Evolutionary conservation across 1,140 invertebrate species (phyloP).

Genomic region (Rhizoglyphus robini): DNA sequence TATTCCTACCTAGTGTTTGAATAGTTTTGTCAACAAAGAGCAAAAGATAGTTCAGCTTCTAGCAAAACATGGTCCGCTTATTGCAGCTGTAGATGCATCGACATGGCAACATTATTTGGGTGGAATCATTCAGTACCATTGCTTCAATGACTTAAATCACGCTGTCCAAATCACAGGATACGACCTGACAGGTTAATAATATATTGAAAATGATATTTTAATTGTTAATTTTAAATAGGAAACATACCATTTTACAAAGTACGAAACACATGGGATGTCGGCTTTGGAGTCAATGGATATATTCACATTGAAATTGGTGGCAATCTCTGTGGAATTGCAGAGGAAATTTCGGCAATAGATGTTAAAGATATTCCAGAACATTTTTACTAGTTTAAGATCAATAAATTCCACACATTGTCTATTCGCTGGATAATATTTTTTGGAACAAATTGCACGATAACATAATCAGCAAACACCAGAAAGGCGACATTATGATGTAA

Average conservation of each 20-base stretch:
- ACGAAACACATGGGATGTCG: slow-evolving; percentile 66
- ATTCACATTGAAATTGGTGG: slow-evolving; percentile 56
- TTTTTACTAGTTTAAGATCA: background rate
- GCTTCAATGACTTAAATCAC: slow-evolving; percentile 46
- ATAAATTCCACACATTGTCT: background rate
- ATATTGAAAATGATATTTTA: background rate
- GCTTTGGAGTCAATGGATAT: slow-evolving; percentile 62
- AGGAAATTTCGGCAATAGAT: slow-evolving; percentile 37
- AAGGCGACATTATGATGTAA: background rate
- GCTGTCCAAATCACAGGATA: slow-evolving; percentile 72
- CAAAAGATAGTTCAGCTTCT: slow-evolving; percentile 48
- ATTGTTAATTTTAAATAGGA: slow-evolving; percentile 27
- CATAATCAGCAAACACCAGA: background rate
- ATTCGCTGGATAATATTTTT: background rate
- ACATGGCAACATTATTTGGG: slow-evolving; percentile 77
- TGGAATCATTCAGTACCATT: slow-evolving; percentile 56
- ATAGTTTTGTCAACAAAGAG: slow-evolving; percentile 51
- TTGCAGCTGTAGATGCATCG: slow-evolving; percentile 63
- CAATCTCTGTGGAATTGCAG: slow-evolving; percentile 55
- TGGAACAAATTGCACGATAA: background rate
- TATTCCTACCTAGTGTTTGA: slow-evolving; percentile 34
- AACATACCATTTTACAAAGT: slow-evolving; percentile 66
- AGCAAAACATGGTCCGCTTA: slow-evolving; percentile 55
- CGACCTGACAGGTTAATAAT: slow-evolving; percentile 43
- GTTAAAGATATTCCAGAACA: slow-evolving; percentile 20